Evolutionary conservation across 2,888 invertebrate genomes (phyloP).

Genomic region (Troilus luridus): DNA sequence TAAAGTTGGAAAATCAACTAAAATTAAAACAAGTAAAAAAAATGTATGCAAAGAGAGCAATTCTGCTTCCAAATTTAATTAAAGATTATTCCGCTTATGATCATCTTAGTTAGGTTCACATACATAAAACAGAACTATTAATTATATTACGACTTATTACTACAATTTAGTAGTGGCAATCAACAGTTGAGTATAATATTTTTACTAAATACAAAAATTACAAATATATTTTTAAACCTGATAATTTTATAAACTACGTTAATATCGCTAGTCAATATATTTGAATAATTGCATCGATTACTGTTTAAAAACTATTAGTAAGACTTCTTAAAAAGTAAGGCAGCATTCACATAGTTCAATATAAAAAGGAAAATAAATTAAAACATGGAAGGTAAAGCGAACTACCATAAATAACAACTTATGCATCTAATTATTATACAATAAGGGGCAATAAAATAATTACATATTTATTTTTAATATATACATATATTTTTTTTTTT

Average conservation of each 20-base stretch:
- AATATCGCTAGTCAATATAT: background rate
- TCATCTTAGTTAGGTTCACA: background rate
- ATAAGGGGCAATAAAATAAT: no score
- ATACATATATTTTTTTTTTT: no score
- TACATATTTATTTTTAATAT: no score
- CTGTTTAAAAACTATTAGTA: no score
- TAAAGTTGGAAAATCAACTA: no score
- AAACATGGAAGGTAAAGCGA: background rate
- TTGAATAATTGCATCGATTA: background rate
- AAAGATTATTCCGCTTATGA: background rate
- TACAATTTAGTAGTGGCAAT: background rate
- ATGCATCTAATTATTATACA: no score
- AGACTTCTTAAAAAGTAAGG: background rate
- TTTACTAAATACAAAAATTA: background rate
- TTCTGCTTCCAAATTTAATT: background rate
- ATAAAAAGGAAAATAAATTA: background rate
- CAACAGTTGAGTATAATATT: background rate
- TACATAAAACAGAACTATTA: background rate
- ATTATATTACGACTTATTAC: background rate
- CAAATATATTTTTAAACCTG: background rate
- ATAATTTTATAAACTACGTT: background rate
- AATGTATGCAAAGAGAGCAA: background rate
- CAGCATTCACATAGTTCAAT: background rate
- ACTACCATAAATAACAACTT: background rate
- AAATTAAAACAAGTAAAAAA: background rate